Percentiles rank a stretch among this genome's conserved stretches.
Conservation (phyloP, 2,888 invertebrate genomes). For the Tachina grossa region DNA sequence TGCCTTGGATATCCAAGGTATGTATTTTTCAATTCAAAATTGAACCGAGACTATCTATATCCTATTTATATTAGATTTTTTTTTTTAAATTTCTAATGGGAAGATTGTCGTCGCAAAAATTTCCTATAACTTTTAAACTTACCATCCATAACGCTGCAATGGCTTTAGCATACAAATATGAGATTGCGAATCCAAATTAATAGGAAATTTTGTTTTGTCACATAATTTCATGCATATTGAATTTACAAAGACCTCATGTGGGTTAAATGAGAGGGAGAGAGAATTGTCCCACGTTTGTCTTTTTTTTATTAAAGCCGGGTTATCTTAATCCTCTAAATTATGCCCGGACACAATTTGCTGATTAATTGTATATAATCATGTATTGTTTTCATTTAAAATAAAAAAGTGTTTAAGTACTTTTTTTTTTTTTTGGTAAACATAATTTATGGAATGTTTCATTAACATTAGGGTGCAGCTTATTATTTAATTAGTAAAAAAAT, state of each 20-base stretch:
- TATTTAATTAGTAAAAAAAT: too few species aligned
- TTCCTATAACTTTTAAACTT: neutral
- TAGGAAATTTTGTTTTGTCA: neutral
- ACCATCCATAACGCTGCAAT: neutral
- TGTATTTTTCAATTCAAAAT: neutral
- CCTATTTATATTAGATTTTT: too few species aligned
- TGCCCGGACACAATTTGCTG: conserved; percentile 3
- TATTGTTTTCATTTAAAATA: neutral
- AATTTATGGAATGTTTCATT: too few species aligned
- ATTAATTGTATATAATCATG: neutral
- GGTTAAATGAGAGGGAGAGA: neutral
- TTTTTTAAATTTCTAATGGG: too few species aligned
- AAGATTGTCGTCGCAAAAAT: too few species aligned
- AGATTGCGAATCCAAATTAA: neutral
- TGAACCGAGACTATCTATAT: neutral
- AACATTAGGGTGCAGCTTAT: too few species aligned
- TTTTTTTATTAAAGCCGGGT: conserved; percentile 5
- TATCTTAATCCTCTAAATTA: neutral
- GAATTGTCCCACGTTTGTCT: neutral
- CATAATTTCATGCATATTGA: neutral
- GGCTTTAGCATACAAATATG: neutral
- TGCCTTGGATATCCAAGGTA: too few species aligned
- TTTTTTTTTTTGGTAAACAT: too few species aligned
- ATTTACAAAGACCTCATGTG: neutral
- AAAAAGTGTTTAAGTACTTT: too few species aligned